These are phyloP conservation scores for Protonibea diacanthus DNA, from an alignment of 2,797 vertebrate species.

Conservation along the genomic window DNA sequence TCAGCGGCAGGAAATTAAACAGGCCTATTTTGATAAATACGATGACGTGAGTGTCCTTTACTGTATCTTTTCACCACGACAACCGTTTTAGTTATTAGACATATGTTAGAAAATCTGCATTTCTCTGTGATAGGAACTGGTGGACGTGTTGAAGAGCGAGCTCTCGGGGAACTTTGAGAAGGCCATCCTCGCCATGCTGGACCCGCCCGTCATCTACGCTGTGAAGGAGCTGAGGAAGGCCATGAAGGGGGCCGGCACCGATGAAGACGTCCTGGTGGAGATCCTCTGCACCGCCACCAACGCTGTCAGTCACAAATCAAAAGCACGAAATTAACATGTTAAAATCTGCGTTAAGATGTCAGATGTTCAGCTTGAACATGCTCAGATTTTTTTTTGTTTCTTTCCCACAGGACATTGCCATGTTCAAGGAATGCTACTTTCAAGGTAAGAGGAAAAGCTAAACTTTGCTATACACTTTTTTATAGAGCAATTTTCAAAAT, in stretches of 20 bases:
- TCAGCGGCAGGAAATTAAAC: constrained; percentile 86
- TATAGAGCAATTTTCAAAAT: neutral
- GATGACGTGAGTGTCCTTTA: constrained; percentile 81
- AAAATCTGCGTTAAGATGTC: neutral
- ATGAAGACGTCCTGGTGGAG: constrained; percentile 88
- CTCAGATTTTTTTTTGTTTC: neutral
- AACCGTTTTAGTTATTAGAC: neutral
- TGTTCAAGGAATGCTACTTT: constrained; percentile 85
- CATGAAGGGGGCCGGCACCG: constrained; percentile 88
- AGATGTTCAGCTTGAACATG: neutral
- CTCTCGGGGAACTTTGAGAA: constrained; percentile 86
- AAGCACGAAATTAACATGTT: neutral
- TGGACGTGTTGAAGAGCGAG: constrained; percentile 84
- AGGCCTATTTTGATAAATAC: constrained; percentile 86
- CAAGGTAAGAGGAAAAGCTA: constrained; percentile 75
- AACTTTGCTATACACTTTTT: neutral
- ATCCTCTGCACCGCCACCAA: constrained; percentile 86
- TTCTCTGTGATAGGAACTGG: constrained; percentile 78
- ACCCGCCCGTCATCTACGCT: constrained; percentile 81
- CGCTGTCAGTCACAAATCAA: constrained; percentile 59
- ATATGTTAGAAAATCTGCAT: neutral
- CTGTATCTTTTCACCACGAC: accelerated
- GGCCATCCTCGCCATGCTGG: constrained; percentile 86
- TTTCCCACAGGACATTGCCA: constrained; percentile 78
- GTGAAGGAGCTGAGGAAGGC: constrained; percentile 88